Base-by-base conservation (phyloP, 2,113 vertebrate species). In the Sardina pilchardus region DNA sequence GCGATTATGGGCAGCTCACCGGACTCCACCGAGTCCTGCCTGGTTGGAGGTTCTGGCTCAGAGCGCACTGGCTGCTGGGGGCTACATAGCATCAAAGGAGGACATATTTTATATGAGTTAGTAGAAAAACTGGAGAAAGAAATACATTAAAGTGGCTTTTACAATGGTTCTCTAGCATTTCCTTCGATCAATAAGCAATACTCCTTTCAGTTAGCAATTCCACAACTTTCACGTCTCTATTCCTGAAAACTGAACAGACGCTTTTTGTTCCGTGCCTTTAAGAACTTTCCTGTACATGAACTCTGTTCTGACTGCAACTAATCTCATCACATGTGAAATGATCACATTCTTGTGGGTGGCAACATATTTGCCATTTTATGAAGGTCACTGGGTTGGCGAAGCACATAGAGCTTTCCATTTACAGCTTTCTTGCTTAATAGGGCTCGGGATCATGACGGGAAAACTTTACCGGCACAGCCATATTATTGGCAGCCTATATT, bases 1-100 rank as follows among this genome's bases (percentile, higher is more conserved):
- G 89, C 89, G 53, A 86, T 83, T 82, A 84, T 85, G 83, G 89
- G 67, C 47, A 34, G 90, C 30, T 91, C 87, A 10, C 89, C 85
- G 30, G 82, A 89, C 59, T 87, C 81, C 1, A 36, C 86, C 12
- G 86, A 36, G 17, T 89, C 88, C 1, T 89, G 88, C 81, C 83
- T 87, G 26, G 84, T 4, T 24, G 82, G 90, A 4, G 1, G 71
- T 6, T 86, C 81, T 16, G 39, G 81, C 30, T 92, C 87, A 8
- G 81, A 53, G 88, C 81, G 86, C 78, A 78, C 82, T 12, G 45
- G 78, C 9, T 36, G 87, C 81, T 84, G 89, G 5, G 67, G 26
- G 43, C 89, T 90, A 78, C 19, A 81, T 82, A 88, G 50, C 48
- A 86, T 82, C 83, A 75, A 85, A 81, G 81, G 3, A 8, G 59